Evolutionary conservation across 2,113 vertebrate genomes (phyloP), one percentile per base, ranked within the genome.

Genomic region (Promerops cafer): DNA sequence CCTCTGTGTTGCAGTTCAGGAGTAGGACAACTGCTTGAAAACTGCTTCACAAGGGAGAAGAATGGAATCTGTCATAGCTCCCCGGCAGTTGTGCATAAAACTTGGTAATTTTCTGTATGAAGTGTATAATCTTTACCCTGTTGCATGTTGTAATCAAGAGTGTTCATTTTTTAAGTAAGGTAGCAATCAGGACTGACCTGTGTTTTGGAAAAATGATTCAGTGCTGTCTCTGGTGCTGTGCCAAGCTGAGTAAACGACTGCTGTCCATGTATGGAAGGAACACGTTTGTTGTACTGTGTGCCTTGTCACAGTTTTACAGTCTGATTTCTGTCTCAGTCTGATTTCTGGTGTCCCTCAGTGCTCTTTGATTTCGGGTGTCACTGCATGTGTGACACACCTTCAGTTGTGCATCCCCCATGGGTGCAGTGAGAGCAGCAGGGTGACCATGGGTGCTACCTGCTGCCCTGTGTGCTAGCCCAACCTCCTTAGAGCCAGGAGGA

Each of bases 361-460:
- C 45, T 44, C 65, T 50, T 79, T 45, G 37, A 30, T 22, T 87
- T 61, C 0, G 2, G 6, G 13, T 78, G 42, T 70, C 60, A 20
- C 45, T 59, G 82, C 26, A 7, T 5, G 1, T 12, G 27, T 74
- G 45, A 30, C 8, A 11, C 45, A 14, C 2, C 26, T 64, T 9
- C 18, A 35, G 27, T 31, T 87, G 59, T 74, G 26, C 31, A 10
- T 57, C 6, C 7, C 6, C 49, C 0, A 0, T 2, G 7, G 49
- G 47, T 44, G 35, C 17, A 20, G 19, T 35, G 83, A 35, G 59
- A 64, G 2, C 3, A 35, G 60, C 15, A 2, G 31, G 44, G 42
- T 81, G 91, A 33, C 47, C 21, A 0, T 12, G 31, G 27, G 14
- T 66, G 61, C 80, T 80, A 12, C 14, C 49, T 52, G 27, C 89